Base-by-base conservation (phyloP, 2,113 vertebrate genomes). In the Fulmarus glacialis region DNA sequence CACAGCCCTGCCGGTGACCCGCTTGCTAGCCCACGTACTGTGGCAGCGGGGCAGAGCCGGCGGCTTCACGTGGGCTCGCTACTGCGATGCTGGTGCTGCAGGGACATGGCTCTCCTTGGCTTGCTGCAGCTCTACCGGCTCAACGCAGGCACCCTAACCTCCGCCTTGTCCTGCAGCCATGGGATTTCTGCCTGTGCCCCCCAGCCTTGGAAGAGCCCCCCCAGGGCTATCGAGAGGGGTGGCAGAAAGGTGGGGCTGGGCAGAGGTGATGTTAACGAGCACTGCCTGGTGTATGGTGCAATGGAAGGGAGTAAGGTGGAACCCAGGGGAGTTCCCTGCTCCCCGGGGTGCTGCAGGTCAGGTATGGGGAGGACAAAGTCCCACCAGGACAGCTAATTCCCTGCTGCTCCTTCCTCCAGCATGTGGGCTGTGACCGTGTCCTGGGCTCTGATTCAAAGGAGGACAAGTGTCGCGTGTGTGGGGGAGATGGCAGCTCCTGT, bases 371-470 rank as follows among this genome's bases (percentile, higher is more conserved):
- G 66, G 32, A 68, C 15, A 32, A 15, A 9, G 8, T 15, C 27
- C 38, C 62, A 17, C n/a, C n/a, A 11, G 73, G 32, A 27, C 1
- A 11, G 24, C 20, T 90, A 48, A 97, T 30, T 36, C 12, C 74
- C 36, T n/a, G 42, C 38, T 64, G 52, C 75, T 85, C 21, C 84
- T 67, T 34, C 87, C 70, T 12, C 14, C 97, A 99, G 99, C 99
- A 99, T 1, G 99, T 99, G 78, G 99, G 99, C 94, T 99, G 99
- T 1, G 99, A 99, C 97, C 99, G 99, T 17, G 98, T 99, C 87
- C 98, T 99, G 63, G 99, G 99, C 97, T 99, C 99, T 0, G 99
- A 99, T 58, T 96, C 99, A 5, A 98, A 99, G 17, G 99, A 99
- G 88, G 99, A 99, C 96, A 99, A 99, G 86, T 99, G 99, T 75